Conservation (phyloP, 2,888 invertebrate genomes). For the Hirtodrosophila trivittata region DNA sequence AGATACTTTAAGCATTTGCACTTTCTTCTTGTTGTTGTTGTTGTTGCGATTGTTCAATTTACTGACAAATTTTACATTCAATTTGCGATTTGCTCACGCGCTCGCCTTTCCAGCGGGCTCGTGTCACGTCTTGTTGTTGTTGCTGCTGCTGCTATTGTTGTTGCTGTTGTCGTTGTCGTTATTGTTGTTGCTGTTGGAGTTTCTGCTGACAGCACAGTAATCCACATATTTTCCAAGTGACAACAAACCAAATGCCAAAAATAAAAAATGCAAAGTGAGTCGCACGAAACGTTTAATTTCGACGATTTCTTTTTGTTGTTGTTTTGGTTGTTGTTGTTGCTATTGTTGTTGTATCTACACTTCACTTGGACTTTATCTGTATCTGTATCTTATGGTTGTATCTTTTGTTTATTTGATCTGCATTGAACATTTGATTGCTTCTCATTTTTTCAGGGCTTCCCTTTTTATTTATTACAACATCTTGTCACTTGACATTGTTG, state of each 20-base stretch:
- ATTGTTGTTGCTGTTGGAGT: conserved; percentile 40
- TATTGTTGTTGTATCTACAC: conserved; percentile 37
- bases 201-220: conserved; percentile 70
- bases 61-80: conserved; percentile 34
- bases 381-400: conserved; percentile 31
- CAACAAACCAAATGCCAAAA: conserved; percentile 45
- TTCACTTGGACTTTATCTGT: conserved; percentile 28
- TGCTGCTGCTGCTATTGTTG: conserved; percentile 11
- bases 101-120: conserved; percentile 43
- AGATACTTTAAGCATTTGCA: conserved; percentile 60
- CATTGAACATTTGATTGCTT: conserved; percentile 27
- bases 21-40: conserved; percentile 34
- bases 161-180: conserved; percentile 7
- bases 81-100: conserved; percentile 47
- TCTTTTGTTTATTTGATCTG: conserved; percentile 43
- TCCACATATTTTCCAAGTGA: conserved; percentile 71
- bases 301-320: conserved; percentile 29
- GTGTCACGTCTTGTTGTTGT: conserved; percentile 22
- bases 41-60: conserved; percentile 12
- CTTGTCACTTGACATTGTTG: conserved; percentile 76
- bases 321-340: conserved; percentile 6
- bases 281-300: conserved; percentile 33
- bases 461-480: conserved; percentile 61
- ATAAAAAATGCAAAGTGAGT: conserved; percentile 41
- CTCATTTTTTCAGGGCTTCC: conserved; percentile 65